Evolutionary conservation across 2,113 vertebrate species (phyloP).

Genomic region (Ciconia stormi): DNA sequence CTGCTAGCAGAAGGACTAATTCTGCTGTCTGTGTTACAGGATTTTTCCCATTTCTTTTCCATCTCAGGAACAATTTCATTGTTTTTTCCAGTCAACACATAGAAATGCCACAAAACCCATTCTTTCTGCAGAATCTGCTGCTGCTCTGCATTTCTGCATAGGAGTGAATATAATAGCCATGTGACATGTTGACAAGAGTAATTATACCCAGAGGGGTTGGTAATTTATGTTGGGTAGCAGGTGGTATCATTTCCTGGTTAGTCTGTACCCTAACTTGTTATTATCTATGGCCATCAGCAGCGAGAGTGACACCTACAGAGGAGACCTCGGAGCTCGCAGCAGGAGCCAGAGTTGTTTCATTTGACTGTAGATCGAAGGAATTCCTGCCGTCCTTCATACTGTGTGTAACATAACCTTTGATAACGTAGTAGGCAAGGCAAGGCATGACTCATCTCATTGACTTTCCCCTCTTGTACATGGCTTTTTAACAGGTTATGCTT

Average conservation of each 20-base stretch:
- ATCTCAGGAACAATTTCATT: neutral
- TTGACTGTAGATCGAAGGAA: neutral
- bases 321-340: neutral
- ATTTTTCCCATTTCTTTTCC: neutral
- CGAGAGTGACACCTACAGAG: constrained; percentile 36
- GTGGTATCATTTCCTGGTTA: constrained; percentile 56
- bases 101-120: neutral
- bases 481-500: neutral
- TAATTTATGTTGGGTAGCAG: constrained; percentile 53
- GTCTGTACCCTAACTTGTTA: constrained; percentile 41
- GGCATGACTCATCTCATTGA: neutral
- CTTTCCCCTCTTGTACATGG: neutral
- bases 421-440: neutral
- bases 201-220: constrained; percentile 41
- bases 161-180: neutral
- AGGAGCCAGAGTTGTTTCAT: constrained; percentile 1
- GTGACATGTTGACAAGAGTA: constrained; percentile 48
- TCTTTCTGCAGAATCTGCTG: neutral
- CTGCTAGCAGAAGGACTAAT: neutral
- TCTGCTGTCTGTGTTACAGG: neutral
- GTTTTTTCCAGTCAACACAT: neutral
- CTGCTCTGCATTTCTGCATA: constrained; percentile 19
- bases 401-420: neutral
- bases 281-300: constrained; percentile 55
- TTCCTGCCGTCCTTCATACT: neutral